Conservation (phyloP, 2,113 vertebrate species). For the Stigmatopora argus region DNA sequence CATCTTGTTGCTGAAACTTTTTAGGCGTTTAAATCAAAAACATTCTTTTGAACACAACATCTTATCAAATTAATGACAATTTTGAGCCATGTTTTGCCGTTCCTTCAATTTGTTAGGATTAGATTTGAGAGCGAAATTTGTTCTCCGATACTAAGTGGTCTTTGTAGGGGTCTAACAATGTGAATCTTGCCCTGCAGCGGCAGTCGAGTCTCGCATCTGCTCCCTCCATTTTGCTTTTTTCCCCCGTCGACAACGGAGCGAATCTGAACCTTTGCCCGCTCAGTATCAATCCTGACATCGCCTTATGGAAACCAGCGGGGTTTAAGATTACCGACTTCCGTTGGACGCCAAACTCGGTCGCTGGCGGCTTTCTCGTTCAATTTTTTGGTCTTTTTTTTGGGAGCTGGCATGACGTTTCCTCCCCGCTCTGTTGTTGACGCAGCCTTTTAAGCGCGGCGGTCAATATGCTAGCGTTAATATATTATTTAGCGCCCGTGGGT, state of each 20-base stretch:
- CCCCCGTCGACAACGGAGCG: neutral
- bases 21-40: no score
- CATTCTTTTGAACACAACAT: no score
- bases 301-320: neutral
- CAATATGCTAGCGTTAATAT: constrained; percentile 63
- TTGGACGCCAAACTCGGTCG: neutral
- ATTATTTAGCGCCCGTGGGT: constrained; percentile 62
- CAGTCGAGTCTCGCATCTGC: neutral
- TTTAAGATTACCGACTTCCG: neutral
- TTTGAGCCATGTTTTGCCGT: no score
- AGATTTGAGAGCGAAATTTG: no score
- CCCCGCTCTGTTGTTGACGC: constrained; percentile 38
- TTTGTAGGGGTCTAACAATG: no score
- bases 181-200: neutral
- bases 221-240: neutral
- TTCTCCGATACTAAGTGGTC: no score
- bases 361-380: constrained; percentile 26
- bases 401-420: constrained; percentile 40
- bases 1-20: no score
- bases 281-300: constrained; percentile 3
- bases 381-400: constrained; percentile 20
- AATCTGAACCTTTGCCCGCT: neutral
- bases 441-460: constrained; percentile 53
- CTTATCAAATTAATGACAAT: no score
- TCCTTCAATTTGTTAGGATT: no score